A percentile compares a stretch with the other conserved stretches of the same genome.
These are phyloP conservation scores for Meloidogyne hapla DNA, from an alignment of 1,140 invertebrate genomes.

Conservation along the genomic window DNA sequence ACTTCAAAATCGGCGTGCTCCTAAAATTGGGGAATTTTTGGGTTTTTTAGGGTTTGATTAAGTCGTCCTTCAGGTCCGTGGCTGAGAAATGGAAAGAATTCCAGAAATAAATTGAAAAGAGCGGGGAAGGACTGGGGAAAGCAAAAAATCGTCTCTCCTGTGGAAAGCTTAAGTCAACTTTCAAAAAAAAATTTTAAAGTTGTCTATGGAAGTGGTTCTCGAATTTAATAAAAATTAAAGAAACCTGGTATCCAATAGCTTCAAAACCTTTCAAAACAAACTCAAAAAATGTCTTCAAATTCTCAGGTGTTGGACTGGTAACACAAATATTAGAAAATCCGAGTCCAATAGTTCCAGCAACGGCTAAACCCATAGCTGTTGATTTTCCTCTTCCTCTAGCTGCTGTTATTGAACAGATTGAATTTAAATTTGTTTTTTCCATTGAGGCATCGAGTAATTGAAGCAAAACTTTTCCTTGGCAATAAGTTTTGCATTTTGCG, in stretches of 20 bases:
- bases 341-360: slow-evolving; percentile 71
- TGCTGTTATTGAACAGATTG: slow-evolving; percentile 91
- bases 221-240: background rate
- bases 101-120: too few relatives aligned
- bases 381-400: slow-evolving; percentile 95
- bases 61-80: too few relatives aligned
- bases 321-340: slow-evolving; percentile 98
- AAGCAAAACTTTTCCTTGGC: slow-evolving; percentile 77
- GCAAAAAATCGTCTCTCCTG: too few relatives aligned
- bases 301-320: slow-evolving; percentile 94
- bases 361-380: slow-evolving; percentile 83
- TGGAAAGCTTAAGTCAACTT: too few relatives aligned
- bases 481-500: slow-evolving; percentile 85
- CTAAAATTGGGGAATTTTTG: slow-evolving; percentile 66
- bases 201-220: too few relatives aligned
- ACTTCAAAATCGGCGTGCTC: slow-evolving; percentile 94
- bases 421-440: slow-evolving; percentile 81
- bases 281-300: slow-evolving; percentile 95
- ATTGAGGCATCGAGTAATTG: slow-evolving; percentile 92
- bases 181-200: slow-evolving; percentile 12
- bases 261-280: slow-evolving; percentile 96
- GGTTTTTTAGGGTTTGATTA: too few relatives aligned
- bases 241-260: slow-evolving; percentile 79
- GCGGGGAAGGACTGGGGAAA: too few relatives aligned
- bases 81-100: too few relatives aligned